Evolutionary conservation across 2,888 invertebrate genomes (phyloP).

Genomic region (Rhabditoides inermis): DNA sequence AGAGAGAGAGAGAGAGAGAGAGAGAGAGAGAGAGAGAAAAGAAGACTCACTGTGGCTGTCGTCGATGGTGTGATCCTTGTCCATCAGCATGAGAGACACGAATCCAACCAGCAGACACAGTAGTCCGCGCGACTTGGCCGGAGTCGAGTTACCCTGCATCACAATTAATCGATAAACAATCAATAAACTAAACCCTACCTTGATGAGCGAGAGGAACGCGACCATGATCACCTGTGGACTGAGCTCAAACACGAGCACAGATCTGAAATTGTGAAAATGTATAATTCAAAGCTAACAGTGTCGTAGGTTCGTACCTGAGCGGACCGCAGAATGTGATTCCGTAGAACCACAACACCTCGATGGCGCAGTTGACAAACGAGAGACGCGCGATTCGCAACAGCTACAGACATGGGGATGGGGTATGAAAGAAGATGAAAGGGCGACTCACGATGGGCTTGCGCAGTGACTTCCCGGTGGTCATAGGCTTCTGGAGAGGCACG

Average conservation of each 20-base stretch:
- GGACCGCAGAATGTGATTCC: constrained; percentile 60
- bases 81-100: constrained; percentile 57
- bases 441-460: constrained; percentile 30
- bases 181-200: constrained; percentile 11
- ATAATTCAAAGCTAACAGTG: not conserved
- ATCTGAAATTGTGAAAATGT: constrained; percentile 32
- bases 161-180: not conserved
- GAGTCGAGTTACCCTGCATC: constrained; percentile 26
- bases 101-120: constrained; percentile 57
- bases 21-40: too few relatives aligned
- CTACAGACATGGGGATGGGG: constrained; percentile 21
- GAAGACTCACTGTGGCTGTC: constrained; percentile 54
- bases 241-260: constrained; percentile 58
- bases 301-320: constrained; percentile 47
- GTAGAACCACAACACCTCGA: constrained; percentile 58
- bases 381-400: constrained; percentile 34
- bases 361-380: constrained; percentile 46
- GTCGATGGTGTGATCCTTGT: constrained; percentile 55
- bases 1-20: not conserved
- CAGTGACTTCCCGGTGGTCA: constrained; percentile 53
- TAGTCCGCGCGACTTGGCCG: constrained; percentile 53
- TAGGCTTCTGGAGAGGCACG: constrained; percentile 57
- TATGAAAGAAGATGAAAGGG: too few relatives aligned
- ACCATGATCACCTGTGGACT: constrained; percentile 56
- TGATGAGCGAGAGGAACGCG: constrained; percentile 56